phyloP scores from a whole-genome alignment of 2,888 invertebrate genomes.

The Tanypteryx hageni region DNA sequence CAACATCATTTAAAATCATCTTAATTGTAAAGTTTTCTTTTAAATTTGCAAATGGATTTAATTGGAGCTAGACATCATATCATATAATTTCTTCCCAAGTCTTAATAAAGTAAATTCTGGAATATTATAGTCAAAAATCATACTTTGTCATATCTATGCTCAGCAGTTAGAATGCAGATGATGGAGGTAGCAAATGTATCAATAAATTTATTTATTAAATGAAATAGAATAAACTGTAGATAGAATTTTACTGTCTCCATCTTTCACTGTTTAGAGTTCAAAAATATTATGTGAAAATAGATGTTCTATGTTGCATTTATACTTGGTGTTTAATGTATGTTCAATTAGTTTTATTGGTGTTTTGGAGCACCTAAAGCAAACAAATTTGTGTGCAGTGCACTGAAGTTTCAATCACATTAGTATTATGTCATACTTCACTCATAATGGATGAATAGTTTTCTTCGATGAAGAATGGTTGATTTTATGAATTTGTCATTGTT shows the following conservation, averaged over 20 bases:
- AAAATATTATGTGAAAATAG: conserved; percentile 23
- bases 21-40: not conserved
- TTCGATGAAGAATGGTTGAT: conserved; percentile 47
- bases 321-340: conserved; percentile 34
- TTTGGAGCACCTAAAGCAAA: conserved; percentile 31
- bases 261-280: conserved; percentile 12
- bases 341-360: conserved; percentile 40
- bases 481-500: conserved; percentile 9
- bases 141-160: not conserved
- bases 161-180: conserved; percentile 2
- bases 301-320: conserved; percentile 39
- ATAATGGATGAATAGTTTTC: conserved; percentile 1
- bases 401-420: conserved; percentile 33
- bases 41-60: not conserved
- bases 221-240: not conserved
- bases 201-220: not conserved
- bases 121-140: not conserved
- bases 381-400: conserved; percentile 46
- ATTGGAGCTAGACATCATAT: not conserved
- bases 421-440: conserved; percentile 24
- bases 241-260: not conserved
- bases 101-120: not conserved
- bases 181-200: conserved; percentile 26
- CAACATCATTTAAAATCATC: not conserved
- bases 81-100: not conserved